Conservation (phyloP, 2,113 vertebrate species). For the Brachirus orientalis region DNA sequence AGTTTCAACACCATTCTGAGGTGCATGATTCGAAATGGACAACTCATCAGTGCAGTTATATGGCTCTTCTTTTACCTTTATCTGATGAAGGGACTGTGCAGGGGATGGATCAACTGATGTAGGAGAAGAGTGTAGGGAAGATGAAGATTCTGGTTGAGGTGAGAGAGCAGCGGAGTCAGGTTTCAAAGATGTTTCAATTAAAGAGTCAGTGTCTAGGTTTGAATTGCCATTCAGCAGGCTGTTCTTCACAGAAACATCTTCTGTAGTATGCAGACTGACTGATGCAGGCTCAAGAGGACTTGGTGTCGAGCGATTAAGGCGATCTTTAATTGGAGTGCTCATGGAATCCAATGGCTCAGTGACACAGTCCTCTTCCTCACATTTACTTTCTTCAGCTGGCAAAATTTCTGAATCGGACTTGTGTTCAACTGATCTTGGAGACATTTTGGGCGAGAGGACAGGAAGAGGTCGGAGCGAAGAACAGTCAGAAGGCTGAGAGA, state of each 20-base stretch:
- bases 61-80: slow-evolving; percentile 68
- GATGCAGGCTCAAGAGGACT: slow-evolving; percentile 28
- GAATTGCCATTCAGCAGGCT: slow-evolving; percentile 50
- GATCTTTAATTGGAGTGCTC: slow-evolving; percentile 40
- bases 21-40: slow-evolving; percentile 18
- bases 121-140: slow-evolving; percentile 61
- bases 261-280: slow-evolving; percentile 12
- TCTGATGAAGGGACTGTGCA: slow-evolving; percentile 3
- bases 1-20: slow-evolving; percentile 18
- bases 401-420: slow-evolving; percentile 47
- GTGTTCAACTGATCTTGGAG: slow-evolving; percentile 79
- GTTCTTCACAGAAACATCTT: slow-evolving; percentile 20
- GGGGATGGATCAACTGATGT: slow-evolving; percentile 33
- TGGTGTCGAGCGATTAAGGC: slow-evolving; percentile 23
- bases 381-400: slow-evolving; percentile 42
- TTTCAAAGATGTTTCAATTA: slow-evolving; percentile 49
- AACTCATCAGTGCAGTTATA: slow-evolving; percentile 34
- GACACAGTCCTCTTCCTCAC: slow-evolving; percentile 52
- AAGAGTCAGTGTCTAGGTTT: slow-evolving; percentile 44
- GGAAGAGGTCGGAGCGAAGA: slow-evolving; percentile 86
- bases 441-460: slow-evolving; percentile 90
- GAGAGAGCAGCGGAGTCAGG: slow-evolving; percentile 46
- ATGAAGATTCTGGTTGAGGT: slow-evolving; percentile 64
- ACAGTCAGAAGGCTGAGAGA: slow-evolving; percentile 83
- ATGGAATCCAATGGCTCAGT: slow-evolving; percentile 46